Percentiles rank a stretch among this genome's conserved stretches.
Conservation (phyloP, 2,888 invertebrate genomes). For the Lepeophtheirus nordmannii region DNA sequence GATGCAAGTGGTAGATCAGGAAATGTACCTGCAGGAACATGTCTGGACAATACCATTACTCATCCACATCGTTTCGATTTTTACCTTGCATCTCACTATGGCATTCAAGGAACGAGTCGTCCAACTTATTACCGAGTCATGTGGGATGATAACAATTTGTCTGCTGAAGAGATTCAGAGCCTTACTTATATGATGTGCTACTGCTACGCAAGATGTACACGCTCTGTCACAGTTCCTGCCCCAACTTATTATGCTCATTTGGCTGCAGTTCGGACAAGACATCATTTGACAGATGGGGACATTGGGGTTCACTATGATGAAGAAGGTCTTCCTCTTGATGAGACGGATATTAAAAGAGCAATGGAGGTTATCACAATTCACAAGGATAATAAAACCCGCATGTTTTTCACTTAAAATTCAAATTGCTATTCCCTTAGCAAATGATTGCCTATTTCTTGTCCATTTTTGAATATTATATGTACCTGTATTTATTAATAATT, state of each 20-base stretch:
- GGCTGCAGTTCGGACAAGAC: background rate
- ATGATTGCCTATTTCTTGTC: background rate
- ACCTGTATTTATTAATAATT: background rate
- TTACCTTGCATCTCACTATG: background rate
- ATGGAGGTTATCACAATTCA: background rate
- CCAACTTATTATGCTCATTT: conserved; percentile 1
- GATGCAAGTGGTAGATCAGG: background rate
- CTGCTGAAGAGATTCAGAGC: conserved; percentile 4
- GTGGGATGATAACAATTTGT: background rate
- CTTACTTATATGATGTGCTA: conserved; percentile 1
- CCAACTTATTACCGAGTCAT: background rate
- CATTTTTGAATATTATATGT: background rate
- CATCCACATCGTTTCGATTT: background rate
- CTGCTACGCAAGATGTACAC: background rate
- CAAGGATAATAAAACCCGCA: background rate
- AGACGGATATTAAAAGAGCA: background rate
- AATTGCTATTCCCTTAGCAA: background rate
- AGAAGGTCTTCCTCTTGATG: background rate
- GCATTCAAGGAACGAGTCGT: conserved; percentile 3
- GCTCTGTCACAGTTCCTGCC: background rate
- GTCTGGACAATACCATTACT: background rate
- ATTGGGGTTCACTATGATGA: conserved; percentile 7
- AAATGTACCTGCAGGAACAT: background rate
- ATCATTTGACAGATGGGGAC: conserved; percentile 3
- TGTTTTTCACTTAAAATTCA: background rate